Base-by-base conservation (phyloP, 2,888 invertebrate genomes). In the Glyphotaelius pellucidus region DNA sequence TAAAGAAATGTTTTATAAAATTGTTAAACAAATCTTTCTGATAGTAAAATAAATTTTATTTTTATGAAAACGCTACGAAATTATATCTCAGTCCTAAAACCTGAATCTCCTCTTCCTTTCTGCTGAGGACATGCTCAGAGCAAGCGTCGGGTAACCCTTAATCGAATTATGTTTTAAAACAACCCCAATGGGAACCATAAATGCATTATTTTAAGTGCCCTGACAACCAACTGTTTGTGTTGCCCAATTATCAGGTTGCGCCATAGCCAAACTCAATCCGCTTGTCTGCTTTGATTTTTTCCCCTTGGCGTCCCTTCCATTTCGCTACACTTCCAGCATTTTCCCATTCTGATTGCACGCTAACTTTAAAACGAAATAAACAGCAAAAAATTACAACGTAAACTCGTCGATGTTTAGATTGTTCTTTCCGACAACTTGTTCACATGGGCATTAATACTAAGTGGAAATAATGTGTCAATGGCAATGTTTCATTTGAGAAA, bases 171-270 rank as follows among this genome's bases (percentile, higher is more conserved):
- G 67, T 67, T 67, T 67, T 67, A 67, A 67, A 67, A 67, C 9
- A 67, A 81, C 81, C 30, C 81, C 31, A 81, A 19, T 31, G 81
- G 31, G 81, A 19, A 81, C 81, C 81, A 31, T 81, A 81, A 81
- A 81, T 81, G 81, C 81, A 81, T 81, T 81, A 81, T 81, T 81
- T 81, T 81, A 81, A 81, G 81, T 81, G 81, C 81, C 81, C 31
- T 81, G 81, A 81, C 81, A 81, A 81, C 81, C 81, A 32, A 31
- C 32, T 81, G 81, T 81, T 81, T 81, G 81, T 31, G 15, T 19
- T 15, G 81, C 14, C 81, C 81, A 81, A 81, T 81, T 81, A 81
- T 81, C 32, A 31, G 81, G 31, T 81, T 32, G 81, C 11, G 7
- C 81, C 32, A 32, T 19, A 19, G 67, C 31, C 81, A 31, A 81